Base-by-base conservation (phyloP, 2,888 invertebrate species). In the Leuctra nigra region DNA sequence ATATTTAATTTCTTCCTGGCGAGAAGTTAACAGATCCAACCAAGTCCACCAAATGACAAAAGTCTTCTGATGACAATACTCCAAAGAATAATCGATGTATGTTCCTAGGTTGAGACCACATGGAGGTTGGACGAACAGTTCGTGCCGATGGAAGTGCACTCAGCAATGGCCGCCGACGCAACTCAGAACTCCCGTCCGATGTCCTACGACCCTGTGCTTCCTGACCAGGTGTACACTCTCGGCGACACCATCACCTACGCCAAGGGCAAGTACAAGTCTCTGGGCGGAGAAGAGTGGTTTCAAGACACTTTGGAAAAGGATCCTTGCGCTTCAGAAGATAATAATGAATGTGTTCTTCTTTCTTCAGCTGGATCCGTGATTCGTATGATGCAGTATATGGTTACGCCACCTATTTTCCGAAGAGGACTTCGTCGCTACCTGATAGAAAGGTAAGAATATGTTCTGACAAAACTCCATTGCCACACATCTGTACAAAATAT, bases 351-450 rank as follows among this genome's bases (percentile, higher is more conserved):
- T n/a, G 18, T 20, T 6, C 14, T 44, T 18, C 13, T 44, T 14
- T 44, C 23, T 63, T 1, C 64, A 84, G 89, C 93, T 1, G 88
- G 93, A 2, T 86, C 91, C 0, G 84, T 95, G 9, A 87, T 95
- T 24, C 79, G 93, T 14, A 95, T 95, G 94, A 87, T 95, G 85
- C 84, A 87, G 65, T 84, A 89, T 67, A 89, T 92, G 65, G 75
- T 94, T 0, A 89, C 91, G 0, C 83, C 86, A 18, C 74, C 79
- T 24, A 83, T 86, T 0, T 89, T 89, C 69, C 82, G 83, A 56
- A 75, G 76, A 6, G 88, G 87, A 0, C 74, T 89, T 16, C 84
- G 83, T 0, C 83, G 83, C 62, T 90, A 89, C 66, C 71, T 90
- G 25, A 82, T 79, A 14, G 77, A 78, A 58, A 84, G 82, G 77